These are phyloP conservation scores for Lacanobia wlatinum DNA, from an alignment of 2,888 invertebrate genomes.

Conservation along the genomic window DNA sequence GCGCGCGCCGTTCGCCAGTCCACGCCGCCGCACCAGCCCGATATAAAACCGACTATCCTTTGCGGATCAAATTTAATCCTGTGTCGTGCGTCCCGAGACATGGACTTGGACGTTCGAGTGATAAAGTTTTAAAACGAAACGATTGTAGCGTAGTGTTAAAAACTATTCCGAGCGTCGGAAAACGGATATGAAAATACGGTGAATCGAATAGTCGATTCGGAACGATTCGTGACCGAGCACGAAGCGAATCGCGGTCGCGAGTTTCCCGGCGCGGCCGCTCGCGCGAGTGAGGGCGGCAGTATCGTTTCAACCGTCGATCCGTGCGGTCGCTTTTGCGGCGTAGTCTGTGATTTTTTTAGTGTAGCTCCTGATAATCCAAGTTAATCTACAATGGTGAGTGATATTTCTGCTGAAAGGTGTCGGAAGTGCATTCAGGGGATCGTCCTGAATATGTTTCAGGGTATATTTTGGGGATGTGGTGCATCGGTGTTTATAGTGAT, in stretches of 20 bases:
- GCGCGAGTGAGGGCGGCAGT: slow-evolving; percentile 91
- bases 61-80: slow-evolving; percentile 92
- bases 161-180: slow-evolving; percentile 75
- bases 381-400: slow-evolving; percentile 91
- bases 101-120: slow-evolving; percentile 87
- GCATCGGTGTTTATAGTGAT: slow-evolving; percentile 90
- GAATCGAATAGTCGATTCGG: slow-evolving; percentile 87
- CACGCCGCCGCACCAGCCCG: slow-evolving; percentile 94
- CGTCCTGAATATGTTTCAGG: slow-evolving; percentile 73
- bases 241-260: slow-evolving; percentile 87
- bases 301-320: slow-evolving; percentile 90
- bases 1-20: slow-evolving; percentile 93
- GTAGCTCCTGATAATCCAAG: slow-evolving; percentile 91
- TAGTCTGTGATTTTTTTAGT: slow-evolving; percentile 91
- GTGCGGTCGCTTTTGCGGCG: slow-evolving; percentile 90
- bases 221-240: slow-evolving; percentile 87
- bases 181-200: slow-evolving; percentile 86
- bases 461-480: slow-evolving; percentile 87
- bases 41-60: slow-evolving; percentile 92
- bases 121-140: slow-evolving; percentile 79
- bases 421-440: slow-evolving; percentile 83
- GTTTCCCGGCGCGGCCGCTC: slow-evolving; percentile 88
- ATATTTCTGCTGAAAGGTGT: slow-evolving; percentile 85
- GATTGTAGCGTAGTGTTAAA: slow-evolving; percentile 74
- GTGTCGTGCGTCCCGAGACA: slow-evolving; percentile 89